A percentile compares a stretch with the other conserved stretches of the same genome.
These are phyloP conservation scores for Pseudomugil gertrudae DNA, from an alignment of 2,797 vertebrate species.

Conservation along the genomic window DNA sequence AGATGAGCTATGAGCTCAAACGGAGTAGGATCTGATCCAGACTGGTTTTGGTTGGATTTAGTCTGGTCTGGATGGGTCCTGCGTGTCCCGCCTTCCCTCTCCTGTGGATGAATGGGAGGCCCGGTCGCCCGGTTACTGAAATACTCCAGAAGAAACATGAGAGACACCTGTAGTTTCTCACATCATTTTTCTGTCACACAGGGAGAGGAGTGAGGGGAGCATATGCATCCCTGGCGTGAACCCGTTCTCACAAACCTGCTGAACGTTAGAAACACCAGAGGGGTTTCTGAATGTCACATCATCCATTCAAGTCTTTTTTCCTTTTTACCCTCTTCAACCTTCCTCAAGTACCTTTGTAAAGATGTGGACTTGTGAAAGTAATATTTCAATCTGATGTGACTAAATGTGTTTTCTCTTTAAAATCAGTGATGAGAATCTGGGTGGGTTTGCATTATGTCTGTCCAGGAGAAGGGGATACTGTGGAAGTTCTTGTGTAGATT, in stretches of 20 bases:
- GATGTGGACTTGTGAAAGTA: conserved; percentile 53
- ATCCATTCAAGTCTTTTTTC: conserved; percentile 33
- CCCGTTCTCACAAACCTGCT: conserved; percentile 62
- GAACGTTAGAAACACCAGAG: conserved; percentile 48
- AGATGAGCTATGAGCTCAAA: conserved; percentile 88
- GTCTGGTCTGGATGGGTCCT: conserved; percentile 57
- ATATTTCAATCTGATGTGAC: conserved; percentile 56
- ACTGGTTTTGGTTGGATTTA: conserved; percentile 24
- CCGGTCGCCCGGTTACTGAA: conserved; percentile 74
- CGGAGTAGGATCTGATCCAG: conserved; percentile 39
- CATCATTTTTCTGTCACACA: conserved; percentile 59
- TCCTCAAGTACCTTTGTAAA: conserved; percentile 43
- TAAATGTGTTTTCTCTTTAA: conserved; percentile 32
- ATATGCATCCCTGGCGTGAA: conserved; percentile 42
- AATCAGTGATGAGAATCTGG: conserved; percentile 41
- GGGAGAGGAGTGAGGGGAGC: conserved; percentile 4
- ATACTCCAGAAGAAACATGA: conserved; percentile 65
- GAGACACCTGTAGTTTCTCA: conserved; percentile 69
- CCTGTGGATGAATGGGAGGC: conserved; percentile 81
- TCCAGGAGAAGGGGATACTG: conserved; percentile 63
- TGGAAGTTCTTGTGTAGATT: conserved; percentile 81
- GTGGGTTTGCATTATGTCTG: conserved; percentile 50
- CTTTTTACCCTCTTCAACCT: conserved; percentile 27
- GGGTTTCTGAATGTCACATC: conserved; percentile 40
- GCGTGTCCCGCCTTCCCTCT: conserved; percentile 71